A percentile compares a stretch with the other conserved stretches of the same genome.
Evolutionary conservation across 2,113 vertebrate species (phyloP).

Genomic region (Protomyctophum bolini): DNA sequence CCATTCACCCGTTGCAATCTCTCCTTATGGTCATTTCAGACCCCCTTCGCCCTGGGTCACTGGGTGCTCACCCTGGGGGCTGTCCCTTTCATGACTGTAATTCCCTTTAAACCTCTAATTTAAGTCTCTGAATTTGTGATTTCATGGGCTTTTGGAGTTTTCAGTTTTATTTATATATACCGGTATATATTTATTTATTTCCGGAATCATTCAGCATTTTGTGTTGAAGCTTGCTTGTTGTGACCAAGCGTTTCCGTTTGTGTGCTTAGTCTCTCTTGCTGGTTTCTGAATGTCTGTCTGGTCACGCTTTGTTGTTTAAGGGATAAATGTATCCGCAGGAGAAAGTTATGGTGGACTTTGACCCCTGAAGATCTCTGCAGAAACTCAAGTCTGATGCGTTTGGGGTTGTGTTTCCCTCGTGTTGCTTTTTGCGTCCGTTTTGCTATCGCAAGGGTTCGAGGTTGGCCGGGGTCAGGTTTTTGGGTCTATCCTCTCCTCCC

Average conservation of each 20-base stretch:
- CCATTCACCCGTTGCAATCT: neutral
- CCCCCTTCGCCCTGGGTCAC: neutral
- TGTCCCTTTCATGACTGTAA: constrained; percentile 16
- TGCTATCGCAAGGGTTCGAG: neutral
- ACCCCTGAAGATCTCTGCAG: constrained; percentile 6
- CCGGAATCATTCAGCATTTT: neutral
- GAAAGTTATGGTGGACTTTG: constrained; percentile 9
- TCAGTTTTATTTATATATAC: neutral
- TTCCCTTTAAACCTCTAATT: constrained; percentile 4
- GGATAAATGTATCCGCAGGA: neutral
- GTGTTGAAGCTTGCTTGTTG: constrained; percentile 31
- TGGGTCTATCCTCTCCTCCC: constrained; percentile 30
- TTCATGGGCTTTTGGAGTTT: neutral
- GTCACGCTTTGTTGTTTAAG: neutral
- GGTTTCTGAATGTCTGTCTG: neutral
- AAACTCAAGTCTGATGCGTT: constrained; percentile 14
- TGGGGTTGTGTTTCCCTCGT: constrained; percentile 43
- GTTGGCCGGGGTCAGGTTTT: constrained; percentile 48
- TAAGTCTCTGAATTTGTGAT: neutral
- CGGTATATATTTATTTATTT: too few species aligned
- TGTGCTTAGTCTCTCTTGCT: neutral
- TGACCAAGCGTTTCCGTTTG: constrained; percentile 6
- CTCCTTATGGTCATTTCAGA: neutral
- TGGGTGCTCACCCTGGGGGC: neutral
- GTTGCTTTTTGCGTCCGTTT: constrained; percentile 16